phyloP scores from a whole-genome alignment of 2,888 invertebrate genomes.

The Omphaloscelis lunosa region DNA sequence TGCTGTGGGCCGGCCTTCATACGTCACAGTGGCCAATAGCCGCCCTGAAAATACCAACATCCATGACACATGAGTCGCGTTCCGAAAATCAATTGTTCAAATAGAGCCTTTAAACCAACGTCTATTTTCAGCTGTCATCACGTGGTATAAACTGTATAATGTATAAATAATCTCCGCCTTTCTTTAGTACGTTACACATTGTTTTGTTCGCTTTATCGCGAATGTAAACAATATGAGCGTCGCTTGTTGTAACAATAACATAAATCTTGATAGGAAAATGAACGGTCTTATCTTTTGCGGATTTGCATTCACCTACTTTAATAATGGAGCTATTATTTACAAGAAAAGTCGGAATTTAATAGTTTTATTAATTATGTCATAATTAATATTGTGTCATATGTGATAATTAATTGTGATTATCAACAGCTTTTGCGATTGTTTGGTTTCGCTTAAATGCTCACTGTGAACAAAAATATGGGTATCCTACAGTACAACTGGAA shows the following conservation, averaged over 20 bases:
- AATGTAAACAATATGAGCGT: slow-evolving; percentile 56
- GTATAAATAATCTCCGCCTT: slow-evolving; percentile 37
- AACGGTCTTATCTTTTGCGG: slow-evolving; percentile 38
- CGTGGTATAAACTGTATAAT: slow-evolving; percentile 19
- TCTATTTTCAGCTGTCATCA: slow-evolving; percentile 42
- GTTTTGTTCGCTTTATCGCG: slow-evolving; percentile 55
- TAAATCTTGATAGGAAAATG: slow-evolving; percentile 49
- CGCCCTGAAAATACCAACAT: slow-evolving; percentile 49
- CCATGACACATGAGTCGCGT: slow-evolving; percentile 3
- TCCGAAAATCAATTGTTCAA: slow-evolving; percentile 44
- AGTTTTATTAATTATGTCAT: slow-evolving; percentile 18
- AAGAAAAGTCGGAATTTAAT: slow-evolving; percentile 18
- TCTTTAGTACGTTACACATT: slow-evolving; percentile 35
- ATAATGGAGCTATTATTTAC: slow-evolving; percentile 13
- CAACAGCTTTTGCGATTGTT: slow-evolving; percentile 13
- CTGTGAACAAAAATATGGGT: background rate
- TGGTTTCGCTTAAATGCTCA: background rate
- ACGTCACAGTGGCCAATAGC: slow-evolving; percentile 36
- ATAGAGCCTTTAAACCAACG: slow-evolving; percentile 29
- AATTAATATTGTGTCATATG: too few species aligned
- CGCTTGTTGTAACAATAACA: slow-evolving; percentile 38
- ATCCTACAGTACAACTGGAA: background rate
- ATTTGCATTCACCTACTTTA: slow-evolving; percentile 39
- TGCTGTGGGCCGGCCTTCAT: slow-evolving; percentile 61
- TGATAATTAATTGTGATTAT: slow-evolving; percentile 1